A percentile compares a stretch with the other conserved stretches of the same genome.
Evolutionary conservation across 2,797 vertebrate genomes (phyloP).

Genomic region (Paguma larvata): DNA sequence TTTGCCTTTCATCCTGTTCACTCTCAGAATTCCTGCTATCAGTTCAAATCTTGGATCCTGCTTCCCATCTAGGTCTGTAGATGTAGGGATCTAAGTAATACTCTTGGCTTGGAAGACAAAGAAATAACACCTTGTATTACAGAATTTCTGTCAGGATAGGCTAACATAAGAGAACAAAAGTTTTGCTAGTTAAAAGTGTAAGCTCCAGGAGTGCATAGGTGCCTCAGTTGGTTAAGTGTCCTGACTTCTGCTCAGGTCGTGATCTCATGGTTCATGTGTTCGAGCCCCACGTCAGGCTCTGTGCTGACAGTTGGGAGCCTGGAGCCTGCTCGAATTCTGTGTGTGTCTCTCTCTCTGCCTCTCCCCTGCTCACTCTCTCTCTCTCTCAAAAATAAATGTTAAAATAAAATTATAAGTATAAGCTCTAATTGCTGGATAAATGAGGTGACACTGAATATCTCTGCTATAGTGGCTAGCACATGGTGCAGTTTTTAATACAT

Average conservation of each 20-base stretch:
- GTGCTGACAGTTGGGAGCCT: no score
- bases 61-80: constrained; percentile 6
- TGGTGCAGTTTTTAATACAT: neutral
- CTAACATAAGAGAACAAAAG: neutral
- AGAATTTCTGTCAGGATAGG: neutral
- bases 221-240: no score
- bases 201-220: neutral
- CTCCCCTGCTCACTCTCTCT: no score
- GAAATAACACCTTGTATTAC: neutral
- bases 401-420: neutral
- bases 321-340: no score
- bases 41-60: neutral
- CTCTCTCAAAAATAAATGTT: no score
- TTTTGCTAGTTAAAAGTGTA: neutral
- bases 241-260: no score
- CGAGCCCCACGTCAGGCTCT: no score
- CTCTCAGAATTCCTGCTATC: neutral
- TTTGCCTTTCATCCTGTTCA: neutral
- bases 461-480: no score
- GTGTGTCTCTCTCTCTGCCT: no score
- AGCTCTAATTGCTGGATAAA: neutral
- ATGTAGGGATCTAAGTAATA: neutral
- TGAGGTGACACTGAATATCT: neutral
- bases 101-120: constrained; percentile 55
- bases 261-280: no score